phyloP scores from a whole-genome alignment of 1,140 invertebrate genomes.

The silkworm (Bombyx mori) region ASM3026992v2 NC_085110.1:10985001-10985500 shows the following conservation, averaged over 20 bases:
- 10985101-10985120: no score
- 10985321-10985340: conserved; percentile 94
- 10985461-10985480: conserved; percentile 94
- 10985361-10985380: conserved; percentile 94
- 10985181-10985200: not conserved
- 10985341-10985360: conserved; percentile 96
- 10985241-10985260: not conserved
- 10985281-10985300: no score
- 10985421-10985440: conserved; percentile 91
- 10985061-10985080: no score
- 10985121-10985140: no score
- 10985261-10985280: not conserved
- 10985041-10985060: no score
- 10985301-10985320: conserved; percentile 73
- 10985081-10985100: no score
- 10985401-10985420: conserved; percentile 93
- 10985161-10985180: no score
- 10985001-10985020: no score
- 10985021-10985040: no score
- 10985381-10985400: conserved; percentile 91
- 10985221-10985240: not conserved
- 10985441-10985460: conserved; percentile 91
- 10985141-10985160: no score
- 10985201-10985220: not conserved
- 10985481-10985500: conserved; percentile 93